Conservation (phyloP, 2,888 invertebrate species). For the Tachina lurida region DNA sequence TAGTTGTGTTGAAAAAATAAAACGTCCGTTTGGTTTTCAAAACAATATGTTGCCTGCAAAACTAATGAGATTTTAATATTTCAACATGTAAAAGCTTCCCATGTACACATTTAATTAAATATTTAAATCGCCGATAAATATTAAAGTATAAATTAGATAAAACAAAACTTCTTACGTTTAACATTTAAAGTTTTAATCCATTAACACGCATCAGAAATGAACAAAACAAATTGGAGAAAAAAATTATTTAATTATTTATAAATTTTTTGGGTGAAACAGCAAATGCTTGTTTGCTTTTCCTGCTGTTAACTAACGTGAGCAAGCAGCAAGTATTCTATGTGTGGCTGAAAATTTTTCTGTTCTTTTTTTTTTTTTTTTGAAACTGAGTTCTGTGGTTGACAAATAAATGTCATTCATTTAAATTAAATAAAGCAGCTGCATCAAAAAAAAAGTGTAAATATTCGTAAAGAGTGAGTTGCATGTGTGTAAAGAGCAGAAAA, state of each 20-base stretch:
- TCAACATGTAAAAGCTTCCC: background rate
- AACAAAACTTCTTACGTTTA: background rate
- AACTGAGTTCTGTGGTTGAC: constrained; percentile 44
- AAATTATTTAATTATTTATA: constrained; percentile 16
- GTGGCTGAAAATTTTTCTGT: background rate
- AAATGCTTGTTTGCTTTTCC: constrained; percentile 22
- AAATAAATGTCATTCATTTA: constrained; percentile 60
- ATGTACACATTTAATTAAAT: constrained; percentile 8
- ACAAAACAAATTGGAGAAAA: constrained; percentile 19
- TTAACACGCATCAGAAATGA: constrained; percentile 41
- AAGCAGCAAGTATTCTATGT: background rate
- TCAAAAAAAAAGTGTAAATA: constrained; percentile 29
- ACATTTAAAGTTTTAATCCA: constrained; percentile 25
- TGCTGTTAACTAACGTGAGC: background rate
- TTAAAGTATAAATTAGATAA: constrained; percentile 3
- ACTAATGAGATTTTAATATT: constrained; percentile 39
- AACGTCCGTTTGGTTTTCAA: constrained; percentile 16
- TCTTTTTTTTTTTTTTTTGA: constrained; percentile 25
- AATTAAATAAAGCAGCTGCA: constrained; percentile 41
- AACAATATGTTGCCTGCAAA: constrained; percentile 26
- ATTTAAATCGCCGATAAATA: constrained; percentile 25
- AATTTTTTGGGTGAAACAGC: constrained; percentile 29
- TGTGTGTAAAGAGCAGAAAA: background rate
- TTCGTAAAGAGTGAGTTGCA: background rate
- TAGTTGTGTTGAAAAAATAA: background rate